A percentile compares a stretch with the other conserved stretches of the same genome.
Conservation (phyloP, 2,888 invertebrate genomes). For the Timandra comae region DNA sequence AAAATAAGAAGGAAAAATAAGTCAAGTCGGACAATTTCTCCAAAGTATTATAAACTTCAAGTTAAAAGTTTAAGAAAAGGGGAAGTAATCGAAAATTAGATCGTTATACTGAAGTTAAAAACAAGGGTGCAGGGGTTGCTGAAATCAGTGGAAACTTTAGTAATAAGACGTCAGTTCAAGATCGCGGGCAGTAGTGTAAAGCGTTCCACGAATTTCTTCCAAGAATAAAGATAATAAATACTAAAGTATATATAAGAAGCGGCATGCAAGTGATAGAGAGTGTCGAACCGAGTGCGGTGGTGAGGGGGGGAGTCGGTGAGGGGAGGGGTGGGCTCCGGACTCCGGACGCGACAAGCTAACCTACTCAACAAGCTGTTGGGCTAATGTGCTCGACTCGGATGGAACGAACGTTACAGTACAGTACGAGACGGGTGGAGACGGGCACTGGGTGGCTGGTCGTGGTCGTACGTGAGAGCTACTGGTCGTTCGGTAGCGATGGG, state of each 20-base stretch:
- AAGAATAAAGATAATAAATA: conserved; percentile 41
- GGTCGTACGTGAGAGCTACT: conserved; percentile 46
- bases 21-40: conserved; percentile 41
- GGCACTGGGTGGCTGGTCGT: conserved; percentile 62
- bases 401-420: conserved; percentile 56
- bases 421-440: conserved; percentile 64
- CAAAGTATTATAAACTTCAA: conserved; percentile 42
- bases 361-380: conserved; percentile 71
- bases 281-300: conserved; percentile 64
- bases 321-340: conserved; percentile 54
- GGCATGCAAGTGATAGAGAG: conserved; percentile 71
- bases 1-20: conserved; percentile 41
- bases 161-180: conserved; percentile 12
- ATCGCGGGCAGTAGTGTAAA: conserved; percentile 7
- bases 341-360: conserved; percentile 66
- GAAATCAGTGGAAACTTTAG: conserved; percentile 43
- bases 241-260: conserved; percentile 57
- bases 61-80: conserved; percentile 46
- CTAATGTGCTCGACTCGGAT: conserved; percentile 64
- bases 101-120: conserved; percentile 49
- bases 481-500: conserved; percentile 22
- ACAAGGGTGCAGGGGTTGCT: conserved; percentile 49
- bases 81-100: conserved; percentile 54
- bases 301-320: conserved; percentile 56
- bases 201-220: conserved; percentile 41